Percentiles rank a stretch among this genome's conserved stretches.
Conservation (phyloP, 2,888 invertebrate genomes). For the Glaucopsyche alexis region DNA sequence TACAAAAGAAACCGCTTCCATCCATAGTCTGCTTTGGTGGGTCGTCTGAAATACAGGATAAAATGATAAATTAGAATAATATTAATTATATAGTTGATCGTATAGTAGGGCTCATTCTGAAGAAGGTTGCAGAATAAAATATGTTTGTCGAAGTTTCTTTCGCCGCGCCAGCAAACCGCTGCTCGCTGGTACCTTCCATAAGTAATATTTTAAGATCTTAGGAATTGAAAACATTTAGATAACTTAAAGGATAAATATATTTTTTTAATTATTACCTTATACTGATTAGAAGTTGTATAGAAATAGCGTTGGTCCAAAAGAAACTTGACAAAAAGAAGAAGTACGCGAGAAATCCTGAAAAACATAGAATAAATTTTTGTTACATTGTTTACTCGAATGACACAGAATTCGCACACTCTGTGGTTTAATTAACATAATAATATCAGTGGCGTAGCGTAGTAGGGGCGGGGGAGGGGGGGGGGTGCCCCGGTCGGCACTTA, state of each 20-base stretch:
- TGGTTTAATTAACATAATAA: neutral
- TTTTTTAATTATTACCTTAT: constrained; percentile 75
- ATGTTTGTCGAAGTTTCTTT: no score
- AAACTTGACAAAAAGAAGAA: constrained; percentile 81
- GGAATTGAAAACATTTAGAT: no score
- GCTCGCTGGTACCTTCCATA: no score
- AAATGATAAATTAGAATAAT: neutral
- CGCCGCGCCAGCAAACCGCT: no score
- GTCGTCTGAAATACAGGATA: constrained; percentile 49
- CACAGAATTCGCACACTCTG: neutral
- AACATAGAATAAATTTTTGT: neutral
- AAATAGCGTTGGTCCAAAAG: constrained; percentile 84
- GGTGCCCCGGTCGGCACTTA: no score
- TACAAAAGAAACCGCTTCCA: constrained; percentile 80
- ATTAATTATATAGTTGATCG: no score
- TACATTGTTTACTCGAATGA: neutral
- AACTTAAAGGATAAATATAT: no score
- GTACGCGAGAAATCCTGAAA: constrained; percentile 76
- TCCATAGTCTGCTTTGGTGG: constrained; percentile 65
- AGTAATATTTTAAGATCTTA: no score
- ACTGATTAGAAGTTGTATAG: constrained; percentile 82
- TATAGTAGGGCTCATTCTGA: neutral
- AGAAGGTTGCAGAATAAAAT: no score
- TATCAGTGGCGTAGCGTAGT: no score
- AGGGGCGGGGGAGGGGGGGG: no score